A percentile compares a stretch with the other conserved stretches of the same genome.
These are phyloP conservation scores for Arge pagana DNA, from an alignment of 2,888 invertebrate species.

Conservation along the genomic window DNA sequence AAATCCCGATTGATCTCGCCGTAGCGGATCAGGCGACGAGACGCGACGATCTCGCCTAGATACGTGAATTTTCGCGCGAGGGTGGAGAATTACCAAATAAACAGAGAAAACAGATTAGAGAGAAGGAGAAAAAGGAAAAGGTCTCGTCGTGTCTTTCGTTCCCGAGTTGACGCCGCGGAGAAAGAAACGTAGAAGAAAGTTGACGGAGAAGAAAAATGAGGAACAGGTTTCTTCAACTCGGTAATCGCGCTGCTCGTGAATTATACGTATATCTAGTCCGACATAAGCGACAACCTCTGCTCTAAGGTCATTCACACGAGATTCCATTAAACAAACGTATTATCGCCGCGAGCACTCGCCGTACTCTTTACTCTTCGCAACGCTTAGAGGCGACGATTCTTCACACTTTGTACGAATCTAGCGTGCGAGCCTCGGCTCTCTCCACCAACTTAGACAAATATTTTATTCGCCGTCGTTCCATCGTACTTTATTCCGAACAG, in stretches of 20 bases:
- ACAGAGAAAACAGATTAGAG: not conserved
- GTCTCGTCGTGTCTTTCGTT: too few relatives aligned
- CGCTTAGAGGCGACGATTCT: not conserved
- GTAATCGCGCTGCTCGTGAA: constrained; percentile 11
- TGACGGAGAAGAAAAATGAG: not conserved
- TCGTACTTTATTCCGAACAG: too few relatives aligned
- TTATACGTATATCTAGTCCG: constrained; percentile 10
- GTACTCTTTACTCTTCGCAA: not conserved
- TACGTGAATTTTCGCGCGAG: too few relatives aligned
- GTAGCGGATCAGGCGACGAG: too few relatives aligned
- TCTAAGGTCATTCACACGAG: constrained; percentile 19
- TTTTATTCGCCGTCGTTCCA: too few relatives aligned
- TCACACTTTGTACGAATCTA: too few relatives aligned
- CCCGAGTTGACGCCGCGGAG: too few relatives aligned
- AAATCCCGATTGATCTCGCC: too few relatives aligned
- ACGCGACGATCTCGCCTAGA: too few relatives aligned
- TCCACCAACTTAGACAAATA: too few relatives aligned
- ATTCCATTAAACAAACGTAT: constrained; percentile 20
- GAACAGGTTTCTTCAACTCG: constrained; percentile 1
- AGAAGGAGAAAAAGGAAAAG: not conserved
- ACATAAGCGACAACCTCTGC: constrained; percentile 11
- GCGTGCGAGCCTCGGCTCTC: too few relatives aligned
- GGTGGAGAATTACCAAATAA: too few relatives aligned
- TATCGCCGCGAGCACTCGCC: not conserved
- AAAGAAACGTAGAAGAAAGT: not conserved